Base-by-base conservation (phyloP, 37 sponge, comb jelly and placozoan species). In the Eunapius fragilis region DNA sequence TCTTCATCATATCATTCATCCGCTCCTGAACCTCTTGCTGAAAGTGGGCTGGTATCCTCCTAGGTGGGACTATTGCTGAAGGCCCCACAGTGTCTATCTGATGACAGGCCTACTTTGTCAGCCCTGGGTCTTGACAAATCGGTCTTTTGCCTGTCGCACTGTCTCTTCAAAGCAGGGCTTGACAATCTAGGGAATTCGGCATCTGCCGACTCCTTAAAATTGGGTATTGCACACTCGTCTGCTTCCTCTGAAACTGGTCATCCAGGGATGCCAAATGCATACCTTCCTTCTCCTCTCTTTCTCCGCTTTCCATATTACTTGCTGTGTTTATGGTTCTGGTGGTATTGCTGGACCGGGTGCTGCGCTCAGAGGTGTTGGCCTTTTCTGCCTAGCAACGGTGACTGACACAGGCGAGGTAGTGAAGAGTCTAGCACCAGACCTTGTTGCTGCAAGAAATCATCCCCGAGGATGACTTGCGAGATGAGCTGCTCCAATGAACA, bases 1-100 rank as follows among this genome's bases (percentile, higher is more conserved):
- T 80, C 26, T 88, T 82, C 67, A 94, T 74, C 89, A 91, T 85
- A 47, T 81, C 75, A 22, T 82, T 31, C 2, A 91, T 75, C 73
- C 88, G 87, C 22, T 87, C 70, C 23, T n/a, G n/a, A n/a, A 89
- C 84, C 35, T 93, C 87, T n/a, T 72, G 76, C 41, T 87, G 48
- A 32, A 83, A 87, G 41, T 93, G 87, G 0, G 80, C 78, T 69
- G 93, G 90, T 24, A 93, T 79, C 11, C 87, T 50, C 22, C 85
- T 41, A 4, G 87, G 85, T 34, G 84, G 89, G 25, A 88, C 80
- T 58, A 69, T 73, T 10, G 75, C 75, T 45, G 86, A 86, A 36
- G 41, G 37, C 19, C 84, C 83, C 30, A 71, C 19, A 25, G 89
- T 88, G 28, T 70, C 78, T 10, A 88, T 82, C 67, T 69, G 68